These are phyloP conservation scores for Lutjanus erythropterus DNA, from an alignment of 2,113 vertebrate species.

Conservation along the genomic window DNA sequence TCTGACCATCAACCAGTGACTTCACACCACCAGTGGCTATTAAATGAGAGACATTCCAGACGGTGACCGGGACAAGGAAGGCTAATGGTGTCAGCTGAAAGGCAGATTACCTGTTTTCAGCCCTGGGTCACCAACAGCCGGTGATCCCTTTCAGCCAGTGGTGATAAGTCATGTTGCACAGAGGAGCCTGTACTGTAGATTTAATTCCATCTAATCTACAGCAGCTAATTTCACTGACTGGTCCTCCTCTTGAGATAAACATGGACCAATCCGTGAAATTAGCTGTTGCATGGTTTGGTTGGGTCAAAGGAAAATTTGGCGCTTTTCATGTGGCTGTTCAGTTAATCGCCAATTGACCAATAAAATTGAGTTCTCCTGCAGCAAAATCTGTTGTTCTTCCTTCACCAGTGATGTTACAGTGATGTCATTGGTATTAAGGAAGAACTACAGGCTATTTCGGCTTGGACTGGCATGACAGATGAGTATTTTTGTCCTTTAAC, in stretches of 20 bases:
- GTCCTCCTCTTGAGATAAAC: not conserved
- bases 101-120: constrained; percentile 34
- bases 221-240: not conserved
- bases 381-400: too few relatives aligned
- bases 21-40: not conserved
- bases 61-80: not conserved
- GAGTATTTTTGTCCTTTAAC: too few relatives aligned
- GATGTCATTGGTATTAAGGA: too few relatives aligned
- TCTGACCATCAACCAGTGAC: not conserved
- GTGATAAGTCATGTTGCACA: not conserved
- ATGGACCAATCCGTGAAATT: not conserved
- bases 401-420: too few relatives aligned
- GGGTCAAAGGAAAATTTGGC: too few relatives aligned
- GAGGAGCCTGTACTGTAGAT: constrained; percentile 3
- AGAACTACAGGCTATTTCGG: too few relatives aligned
- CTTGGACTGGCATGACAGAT: too few relatives aligned
- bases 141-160: constrained; percentile 10
- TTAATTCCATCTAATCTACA: constrained; percentile 29
- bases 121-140: constrained; percentile 7
- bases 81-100: constrained; percentile 27
- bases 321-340: too few relatives aligned
- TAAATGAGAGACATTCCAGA: not conserved
- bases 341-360: too few relatives aligned
- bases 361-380: too few relatives aligned
- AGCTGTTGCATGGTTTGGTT: not conserved